phyloP scores from a whole-genome alignment of 2,888 invertebrate genomes.

The Chaetogeoica ovagalla region DNA sequence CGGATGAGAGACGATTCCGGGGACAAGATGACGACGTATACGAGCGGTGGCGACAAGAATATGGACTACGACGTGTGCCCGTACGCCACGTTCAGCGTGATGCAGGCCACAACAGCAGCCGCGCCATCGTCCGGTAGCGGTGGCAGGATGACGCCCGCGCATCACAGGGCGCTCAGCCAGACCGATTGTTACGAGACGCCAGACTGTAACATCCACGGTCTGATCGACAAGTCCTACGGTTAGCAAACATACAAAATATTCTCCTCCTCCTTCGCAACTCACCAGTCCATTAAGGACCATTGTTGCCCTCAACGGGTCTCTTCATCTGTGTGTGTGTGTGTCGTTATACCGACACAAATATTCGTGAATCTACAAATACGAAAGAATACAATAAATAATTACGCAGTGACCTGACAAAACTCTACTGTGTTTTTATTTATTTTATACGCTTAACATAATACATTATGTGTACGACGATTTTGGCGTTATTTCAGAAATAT shows the following conservation, averaged over 20 bases:
- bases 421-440: too few relatives aligned
- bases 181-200: conserved; percentile 48
- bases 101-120: conserved; percentile 9
- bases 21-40: not conserved
- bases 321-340: too few relatives aligned
- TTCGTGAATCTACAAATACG: too few relatives aligned
- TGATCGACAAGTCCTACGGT: conserved; percentile 38
- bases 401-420: too few relatives aligned
- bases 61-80: conserved; percentile 59
- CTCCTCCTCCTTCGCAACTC: too few relatives aligned
- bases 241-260: not conserved
- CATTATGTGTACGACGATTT: not conserved
- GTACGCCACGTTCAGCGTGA: conserved; percentile 59
- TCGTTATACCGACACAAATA: too few relatives aligned
- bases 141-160: conserved; percentile 11
- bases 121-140: not conserved
- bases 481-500: conserved; percentile 58
- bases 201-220: conserved; percentile 19
- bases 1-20: conserved; percentile 22
- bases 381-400: too few relatives aligned
- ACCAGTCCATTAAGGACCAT: too few relatives aligned
- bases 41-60: not conserved
- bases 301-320: too few relatives aligned
- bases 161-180: conserved; percentile 23
- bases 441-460: too few relatives aligned